Evolutionary conservation across 2,888 invertebrate species (phyloP), one percentile per base, ranked within the genome.

Genomic region (Temnothorax rugatulus): DNA sequence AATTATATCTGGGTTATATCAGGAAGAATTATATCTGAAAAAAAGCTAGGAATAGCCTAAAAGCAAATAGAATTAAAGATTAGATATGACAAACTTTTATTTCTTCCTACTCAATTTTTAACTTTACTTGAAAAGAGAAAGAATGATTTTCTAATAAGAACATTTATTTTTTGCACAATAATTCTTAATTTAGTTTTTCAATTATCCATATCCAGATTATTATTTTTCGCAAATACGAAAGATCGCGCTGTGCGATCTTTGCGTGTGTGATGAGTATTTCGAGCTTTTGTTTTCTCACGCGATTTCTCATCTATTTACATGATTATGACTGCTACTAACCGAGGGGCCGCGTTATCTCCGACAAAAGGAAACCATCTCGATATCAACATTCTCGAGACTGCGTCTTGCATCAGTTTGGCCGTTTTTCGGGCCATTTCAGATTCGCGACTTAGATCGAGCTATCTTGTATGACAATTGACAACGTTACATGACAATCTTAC

Each of bases 401-500:
- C 44, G 13, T 29, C 38, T 38, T 7, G 34, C 21, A 50, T 50
- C n/a, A 81, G 25, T 61, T 75, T 38, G 15, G 25, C 47, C 47
- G 21, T 15, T 54, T 63, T 68, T 86, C n/a, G 47, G 9, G 15
- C 11, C 52, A 54, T 50, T 85, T 61, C 75, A 15, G 57, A 57
- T 21, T 63, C 76, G 59, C 79, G 57, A 76, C 81, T 77, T 61
- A 41, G 69, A 71, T 66, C 29, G n/a, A 52, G n/a, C 25, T 15
- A 52, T 18, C 25, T n/a, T 64, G 21, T 21, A 47, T 47, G 71
- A 84, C 64, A 66, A 76, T 54, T 47, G 71, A 84, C 64, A 66
- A 76, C 54, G 68, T 76, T 71, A 57, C 61, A 44, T 68, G 44
- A 38, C 69, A 71, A 71, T 85, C 81, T 75, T 75, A 68, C 50